These are phyloP conservation scores for Anthrax anthrax DNA, from an alignment of 2,888 invertebrate genomes.

Conservation along the genomic window DNA sequence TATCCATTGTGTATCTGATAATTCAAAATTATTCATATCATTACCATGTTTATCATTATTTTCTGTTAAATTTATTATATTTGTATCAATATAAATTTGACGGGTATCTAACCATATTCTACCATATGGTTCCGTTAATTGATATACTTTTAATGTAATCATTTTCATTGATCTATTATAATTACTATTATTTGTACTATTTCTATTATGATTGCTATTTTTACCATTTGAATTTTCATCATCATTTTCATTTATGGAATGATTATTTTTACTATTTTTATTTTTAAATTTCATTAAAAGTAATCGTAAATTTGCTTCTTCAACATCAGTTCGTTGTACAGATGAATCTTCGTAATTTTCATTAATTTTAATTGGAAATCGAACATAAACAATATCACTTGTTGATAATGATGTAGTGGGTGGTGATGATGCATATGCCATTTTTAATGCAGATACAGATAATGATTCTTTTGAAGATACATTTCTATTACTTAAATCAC, in stretches of 20 bases:
- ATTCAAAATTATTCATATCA: too few species aligned
- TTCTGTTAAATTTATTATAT: constrained; percentile 6
- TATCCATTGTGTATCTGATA: constrained; percentile 39
- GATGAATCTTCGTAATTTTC: constrained; percentile 7
- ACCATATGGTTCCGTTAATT: constrained; percentile 20
- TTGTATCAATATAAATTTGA: constrained; percentile 24
- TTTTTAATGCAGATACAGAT: not conserved
- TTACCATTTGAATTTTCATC: not conserved
- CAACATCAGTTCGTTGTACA: constrained; percentile 21
- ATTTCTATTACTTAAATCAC: too few species aligned
- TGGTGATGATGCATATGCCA: not conserved
- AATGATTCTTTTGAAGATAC: too few species aligned
- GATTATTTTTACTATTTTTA: constrained; percentile 15
- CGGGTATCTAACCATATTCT: constrained; percentile 28
- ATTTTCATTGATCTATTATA: too few species aligned
- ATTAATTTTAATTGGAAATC: constrained; percentile 8
- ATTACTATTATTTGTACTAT: not conserved
- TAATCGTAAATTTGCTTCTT: constrained; percentile 28
- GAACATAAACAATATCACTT: constrained; percentile 7
- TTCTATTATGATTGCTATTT: constrained; percentile 3
- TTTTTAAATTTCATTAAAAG: constrained; percentile 22
- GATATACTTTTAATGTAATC: constrained; percentile 25
- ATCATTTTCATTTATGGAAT: constrained; percentile 5
- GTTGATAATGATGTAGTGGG: not conserved
- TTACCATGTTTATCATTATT: constrained; percentile 2